Evolutionary conservation across 1,140 invertebrate species (phyloP), one percentile per base, ranked within the genome.

Genomic region (Cryptotermes secundus): DNA sequence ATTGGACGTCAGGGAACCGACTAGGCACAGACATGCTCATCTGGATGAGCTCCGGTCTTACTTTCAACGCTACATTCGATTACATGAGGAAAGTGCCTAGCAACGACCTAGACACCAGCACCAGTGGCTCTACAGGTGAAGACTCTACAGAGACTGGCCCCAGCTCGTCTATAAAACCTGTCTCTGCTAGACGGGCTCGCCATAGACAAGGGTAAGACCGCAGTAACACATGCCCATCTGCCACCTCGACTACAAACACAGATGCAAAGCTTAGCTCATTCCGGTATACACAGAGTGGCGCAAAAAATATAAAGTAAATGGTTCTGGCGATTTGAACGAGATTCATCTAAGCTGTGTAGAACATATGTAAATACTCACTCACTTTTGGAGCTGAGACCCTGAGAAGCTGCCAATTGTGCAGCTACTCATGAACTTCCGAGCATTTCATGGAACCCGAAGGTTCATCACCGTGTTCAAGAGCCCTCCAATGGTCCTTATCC

Each of bases 1-100:
- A 96, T 89, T 97, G 96, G 96, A 97, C 96, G 85, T 96, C 96
- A 83, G 96, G 96, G 79, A 97, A 97, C 90, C 94, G 95, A 86
- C 90, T 97, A 80, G 96, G 96, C 65, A 96, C 95, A 14, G 94
- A 95, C 87, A 96, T 96, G 94, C 95, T 95, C 89, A 90, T 97
- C 59, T 97, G 96, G 96, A 96, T 97, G 95, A 96, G 95, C 88
- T 96, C 95, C 49, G 96, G 96, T 16, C 89, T 96, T 81, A 95
- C 96, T 53, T 96, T 97, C 90, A 97, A 97, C 89, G 93, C 94
- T 10, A 96, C 95, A 19, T 97, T 97, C 89, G 95, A 96, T 89
- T 95, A 95, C 88, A 95, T 96, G 92, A 90, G 92, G 86, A 88
- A 65, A 89, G 88, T 80, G 90, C 89, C 80, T 88, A 88, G 87